Percentiles rank a stretch among this genome's conserved stretches.
phyloP scores from a whole-genome alignment of 2,113 vertebrate genomes.

The Fukomys damarensis region DNA sequence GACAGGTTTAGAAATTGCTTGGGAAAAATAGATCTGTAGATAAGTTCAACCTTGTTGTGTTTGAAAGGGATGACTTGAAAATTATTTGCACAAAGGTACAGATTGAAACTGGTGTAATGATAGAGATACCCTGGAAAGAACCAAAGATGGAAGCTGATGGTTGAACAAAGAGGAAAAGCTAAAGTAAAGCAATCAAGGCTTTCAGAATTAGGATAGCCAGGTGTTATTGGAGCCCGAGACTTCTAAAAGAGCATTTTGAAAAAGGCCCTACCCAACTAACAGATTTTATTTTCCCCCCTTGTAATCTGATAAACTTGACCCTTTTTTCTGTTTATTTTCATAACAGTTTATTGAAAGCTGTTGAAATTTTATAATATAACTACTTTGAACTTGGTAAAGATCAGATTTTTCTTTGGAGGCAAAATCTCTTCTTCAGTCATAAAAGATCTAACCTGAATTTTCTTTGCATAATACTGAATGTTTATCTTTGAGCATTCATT shows the following conservation, averaged over 20 bases:
- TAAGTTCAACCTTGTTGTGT: constrained; percentile 43
- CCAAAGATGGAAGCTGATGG: constrained; percentile 27
- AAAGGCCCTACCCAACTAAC: not conserved
- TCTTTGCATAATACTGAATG: constrained; percentile 49
- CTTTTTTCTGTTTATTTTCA: not conserved
- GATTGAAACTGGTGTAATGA: constrained; percentile 11
- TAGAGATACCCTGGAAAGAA: not conserved
- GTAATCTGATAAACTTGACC: not conserved
- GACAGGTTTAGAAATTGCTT: constrained; percentile 47
- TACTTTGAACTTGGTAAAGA: constrained; percentile 43
- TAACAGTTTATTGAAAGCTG: constrained; percentile 38
- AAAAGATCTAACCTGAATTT: constrained; percentile 30
- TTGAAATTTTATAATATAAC: constrained; percentile 46
- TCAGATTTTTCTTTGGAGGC: constrained; percentile 34
- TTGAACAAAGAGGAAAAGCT: constrained; percentile 26
- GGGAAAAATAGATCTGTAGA: constrained; percentile 6
- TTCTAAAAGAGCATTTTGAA: not conserved
- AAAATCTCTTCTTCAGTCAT: constrained; percentile 5
- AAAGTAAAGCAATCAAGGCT: not conserved
- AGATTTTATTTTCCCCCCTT: not conserved
- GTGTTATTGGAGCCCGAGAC: not conserved
- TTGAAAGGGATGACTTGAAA: constrained; percentile 46
- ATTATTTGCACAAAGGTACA: constrained; percentile 39
- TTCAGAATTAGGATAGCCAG: not conserved
- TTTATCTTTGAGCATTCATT: constrained; percentile 48